A percentile compares a stretch with the other conserved stretches of the same genome.
These are phyloP conservation scores for Plutomurus gul DNA, from an alignment of 1,140 invertebrate genomes.

Conservation along the genomic window DNA sequence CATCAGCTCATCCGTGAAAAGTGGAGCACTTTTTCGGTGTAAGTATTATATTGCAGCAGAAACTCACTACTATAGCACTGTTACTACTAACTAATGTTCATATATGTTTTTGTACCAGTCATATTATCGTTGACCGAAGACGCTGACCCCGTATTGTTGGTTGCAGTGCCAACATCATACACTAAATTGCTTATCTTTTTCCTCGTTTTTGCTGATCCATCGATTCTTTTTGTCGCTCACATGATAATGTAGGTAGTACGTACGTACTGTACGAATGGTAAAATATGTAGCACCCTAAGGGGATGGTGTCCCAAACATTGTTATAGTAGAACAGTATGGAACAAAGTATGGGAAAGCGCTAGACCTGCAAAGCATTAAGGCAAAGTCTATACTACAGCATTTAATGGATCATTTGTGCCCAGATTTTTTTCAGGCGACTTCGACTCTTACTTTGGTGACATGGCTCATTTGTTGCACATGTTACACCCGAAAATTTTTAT, in stretches of 20 bases:
- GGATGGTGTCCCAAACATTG: neutral
- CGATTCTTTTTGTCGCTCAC: neutral
- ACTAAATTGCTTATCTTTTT: neutral
- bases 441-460: neutral
- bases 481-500: constrained; percentile 40
- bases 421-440: constrained; percentile 24
- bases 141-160: no score
- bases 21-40: no score
- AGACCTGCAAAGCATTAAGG: neutral
- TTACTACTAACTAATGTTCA: no score
- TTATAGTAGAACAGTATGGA: neutral
- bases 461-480: constrained; percentile 44
- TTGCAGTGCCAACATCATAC: no score
- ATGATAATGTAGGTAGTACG: neutral
- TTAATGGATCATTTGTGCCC: constrained; percentile 44
- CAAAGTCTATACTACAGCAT: constrained; percentile 10
- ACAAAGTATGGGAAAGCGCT: no score
- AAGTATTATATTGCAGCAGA: no score
- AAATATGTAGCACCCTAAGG: neutral
- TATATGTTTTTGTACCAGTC: no score
- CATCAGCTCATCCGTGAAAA: no score
- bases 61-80: no score
- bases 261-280: no score
- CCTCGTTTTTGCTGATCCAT: constrained; percentile 7
- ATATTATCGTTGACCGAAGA: no score